phyloP scores from a whole-genome alignment of 1,140 invertebrate species.

The Drosophila busckii region DNA sequence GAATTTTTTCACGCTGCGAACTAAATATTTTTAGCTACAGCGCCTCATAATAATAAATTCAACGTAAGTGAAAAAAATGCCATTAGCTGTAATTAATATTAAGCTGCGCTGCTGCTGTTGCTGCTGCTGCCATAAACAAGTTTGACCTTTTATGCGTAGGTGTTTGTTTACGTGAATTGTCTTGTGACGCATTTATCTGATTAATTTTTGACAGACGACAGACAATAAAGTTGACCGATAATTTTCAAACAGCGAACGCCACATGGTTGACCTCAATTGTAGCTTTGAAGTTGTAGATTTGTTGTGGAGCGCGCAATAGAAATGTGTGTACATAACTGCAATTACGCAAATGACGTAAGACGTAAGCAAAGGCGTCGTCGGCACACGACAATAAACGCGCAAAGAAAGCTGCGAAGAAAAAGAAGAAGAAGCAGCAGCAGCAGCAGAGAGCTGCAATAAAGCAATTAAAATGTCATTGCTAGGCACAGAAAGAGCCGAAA shows the following conservation, averaged over 20 bases:
- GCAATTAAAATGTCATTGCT: constrained; percentile 76
- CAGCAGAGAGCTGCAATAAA: constrained; percentile 50
- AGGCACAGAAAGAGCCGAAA: constrained; percentile 9
- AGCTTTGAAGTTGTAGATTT: constrained; percentile 25
- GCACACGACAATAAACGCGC: constrained; percentile 56
- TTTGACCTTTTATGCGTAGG: constrained; percentile 58
- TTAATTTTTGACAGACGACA: constrained; percentile 64
- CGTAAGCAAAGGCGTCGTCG: constrained; percentile 55
- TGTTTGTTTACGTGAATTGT: constrained; percentile 21
- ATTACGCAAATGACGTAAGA: constrained; percentile 72
- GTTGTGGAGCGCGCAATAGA: constrained; percentile 3
- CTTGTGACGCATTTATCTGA: constrained; percentile 62
- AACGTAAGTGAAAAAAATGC: constrained; percentile 32
- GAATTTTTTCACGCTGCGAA: constrained; percentile 20
- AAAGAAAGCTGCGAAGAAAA: constrained; percentile 6
- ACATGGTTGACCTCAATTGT: constrained; percentile 56
- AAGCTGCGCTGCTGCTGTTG: constrained; percentile 15
- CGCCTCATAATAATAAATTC: neutral
- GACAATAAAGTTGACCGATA: constrained; percentile 71
- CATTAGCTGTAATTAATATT: constrained; percentile 29
- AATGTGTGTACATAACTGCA: constrained; percentile 40
- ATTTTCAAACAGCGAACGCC: constrained; percentile 44
- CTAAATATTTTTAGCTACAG: neutral
- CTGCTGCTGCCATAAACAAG: constrained; percentile 25
- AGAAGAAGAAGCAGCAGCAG: constrained; percentile 19